These are phyloP conservation scores for Scaptomyza flava DNA, from an alignment of 2,888 invertebrate genomes.

Conservation along the genomic window DNA sequence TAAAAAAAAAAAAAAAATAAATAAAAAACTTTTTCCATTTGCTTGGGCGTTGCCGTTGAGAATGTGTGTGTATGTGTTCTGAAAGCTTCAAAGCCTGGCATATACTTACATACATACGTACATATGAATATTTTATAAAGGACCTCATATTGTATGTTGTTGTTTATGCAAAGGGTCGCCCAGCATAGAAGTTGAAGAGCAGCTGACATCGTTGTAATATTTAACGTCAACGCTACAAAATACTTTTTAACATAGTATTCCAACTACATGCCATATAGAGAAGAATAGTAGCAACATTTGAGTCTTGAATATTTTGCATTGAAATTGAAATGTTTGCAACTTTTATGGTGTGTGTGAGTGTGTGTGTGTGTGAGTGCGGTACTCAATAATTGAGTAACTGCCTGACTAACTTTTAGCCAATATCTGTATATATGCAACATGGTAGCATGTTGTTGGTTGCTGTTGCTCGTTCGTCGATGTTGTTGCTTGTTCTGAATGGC, in stretches of 20 bases:
- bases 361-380: neutral
- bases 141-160: constrained; percentile 27
- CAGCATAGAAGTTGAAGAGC: constrained; percentile 37
- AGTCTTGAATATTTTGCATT: constrained; percentile 66
- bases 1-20: constrained; percentile 12
- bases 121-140: constrained; percentile 74
- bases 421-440: neutral
- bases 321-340: constrained; percentile 71
- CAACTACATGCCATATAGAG: neutral
- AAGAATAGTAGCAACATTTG: constrained; percentile 13
- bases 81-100: constrained; percentile 69
- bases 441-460: neutral
- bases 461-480: neutral
- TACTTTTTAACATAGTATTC: constrained; percentile 33
- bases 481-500: constrained; percentile 1
- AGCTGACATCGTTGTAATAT: constrained; percentile 60
- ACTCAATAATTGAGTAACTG: constrained; percentile 9
- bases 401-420: constrained; percentile 3
- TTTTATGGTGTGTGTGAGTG: constrained; percentile 28
- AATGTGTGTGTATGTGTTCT: constrained; percentile 25
- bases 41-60: constrained; percentile 40
- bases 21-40: constrained; percentile 62
- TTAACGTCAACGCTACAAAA: constrained; percentile 55
- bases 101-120: constrained; percentile 42
- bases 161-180: constrained; percentile 41